Conservation (phyloP, 2,888 invertebrate species). For the Morpho deidamia region DNA sequence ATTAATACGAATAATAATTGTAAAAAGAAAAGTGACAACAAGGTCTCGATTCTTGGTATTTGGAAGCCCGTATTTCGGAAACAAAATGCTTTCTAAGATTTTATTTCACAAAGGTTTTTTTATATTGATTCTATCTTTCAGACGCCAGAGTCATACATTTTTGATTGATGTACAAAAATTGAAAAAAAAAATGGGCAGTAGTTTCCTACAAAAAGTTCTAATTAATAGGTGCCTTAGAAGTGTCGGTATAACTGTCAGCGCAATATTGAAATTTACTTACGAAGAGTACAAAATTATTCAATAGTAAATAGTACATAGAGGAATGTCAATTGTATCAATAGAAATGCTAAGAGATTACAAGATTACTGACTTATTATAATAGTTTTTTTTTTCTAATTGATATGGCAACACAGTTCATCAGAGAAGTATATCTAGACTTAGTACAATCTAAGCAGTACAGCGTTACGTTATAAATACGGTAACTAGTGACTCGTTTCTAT, state of each 20-base stretch:
- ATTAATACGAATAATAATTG: too few species aligned
- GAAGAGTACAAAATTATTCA: slow-evolving; percentile 29
- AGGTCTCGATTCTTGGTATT: too few species aligned
- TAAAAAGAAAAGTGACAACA: too few species aligned
- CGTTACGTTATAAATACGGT: slow-evolving; percentile 13
- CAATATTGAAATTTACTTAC: slow-evolving; percentile 12
- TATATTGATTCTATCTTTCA: too few species aligned
- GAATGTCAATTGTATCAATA: slow-evolving; percentile 43
- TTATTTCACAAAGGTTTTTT: too few species aligned
- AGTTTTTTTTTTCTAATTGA: slow-evolving; percentile 30
- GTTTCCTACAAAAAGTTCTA: too few species aligned
- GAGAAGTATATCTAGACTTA: slow-evolving; percentile 9
- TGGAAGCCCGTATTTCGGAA: too few species aligned
- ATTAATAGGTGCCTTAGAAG: too few species aligned
- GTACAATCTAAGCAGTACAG: slow-evolving; percentile 10
- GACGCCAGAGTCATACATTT: too few species aligned
- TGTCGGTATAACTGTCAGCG: not conserved
- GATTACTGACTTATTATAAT: slow-evolving; percentile 28
- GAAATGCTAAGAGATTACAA: slow-evolving; percentile 62
- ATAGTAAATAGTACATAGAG: slow-evolving; percentile 33
- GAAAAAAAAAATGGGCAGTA: too few species aligned
- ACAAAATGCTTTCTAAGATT: too few species aligned
- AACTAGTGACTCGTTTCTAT: slow-evolving; percentile 22
- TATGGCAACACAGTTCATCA: slow-evolving; percentile 34
- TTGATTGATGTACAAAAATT: too few species aligned